Evolutionary conservation across 2,888 invertebrate species (phyloP), one percentile per base, ranked within the genome.

Genomic region (Cheilosia scutellata): DNA sequence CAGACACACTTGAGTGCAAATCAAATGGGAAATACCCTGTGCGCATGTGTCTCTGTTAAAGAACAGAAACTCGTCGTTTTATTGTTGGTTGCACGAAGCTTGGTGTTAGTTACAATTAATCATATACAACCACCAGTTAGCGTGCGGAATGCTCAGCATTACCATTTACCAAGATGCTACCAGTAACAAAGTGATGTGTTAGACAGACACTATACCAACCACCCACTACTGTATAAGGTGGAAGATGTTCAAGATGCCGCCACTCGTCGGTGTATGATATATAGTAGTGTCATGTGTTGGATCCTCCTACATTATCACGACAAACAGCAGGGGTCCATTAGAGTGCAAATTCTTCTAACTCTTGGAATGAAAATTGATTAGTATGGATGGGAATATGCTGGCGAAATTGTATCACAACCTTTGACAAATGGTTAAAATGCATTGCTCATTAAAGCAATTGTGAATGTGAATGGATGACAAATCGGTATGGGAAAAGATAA

Each of bases 101-200:
- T 31, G 44, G n/a, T 62, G 76, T 76, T 76, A 72, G 25, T 53
- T 42, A n/a, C 72, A 71, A 86, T 86, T 82, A 86, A 86, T 82
- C 82, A 82, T 31, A 82, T 31, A 66, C 66, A 9, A 53, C 16
- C 37, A 55, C 7, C 62, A 42, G 49, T 44, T 5, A 55, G 49
- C 51, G 33, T 37, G 37, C 11, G 25, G 79, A 75, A 84, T 80
- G 70, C 55, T 70, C 49, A 72, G 49, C 55, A 65, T 66, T 74
- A 66, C 9, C 13, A 16, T 60, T 66, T 74, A 66, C 9, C 13
- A 16, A 72, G 49, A 74, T 83, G 63, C 31, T 70, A 84, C 33
- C n/a, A 31, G 3, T 16, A 40, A 31, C 37, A 16, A 57, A 63
- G 37, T 31, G 42, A 40, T 33, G 40, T 33, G 44, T 37, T 44